Percentiles rank a stretch among this genome's conserved stretches.
Conservation (phyloP, 2,797 vertebrate species). For the Acanthurus lineatus region DNA sequence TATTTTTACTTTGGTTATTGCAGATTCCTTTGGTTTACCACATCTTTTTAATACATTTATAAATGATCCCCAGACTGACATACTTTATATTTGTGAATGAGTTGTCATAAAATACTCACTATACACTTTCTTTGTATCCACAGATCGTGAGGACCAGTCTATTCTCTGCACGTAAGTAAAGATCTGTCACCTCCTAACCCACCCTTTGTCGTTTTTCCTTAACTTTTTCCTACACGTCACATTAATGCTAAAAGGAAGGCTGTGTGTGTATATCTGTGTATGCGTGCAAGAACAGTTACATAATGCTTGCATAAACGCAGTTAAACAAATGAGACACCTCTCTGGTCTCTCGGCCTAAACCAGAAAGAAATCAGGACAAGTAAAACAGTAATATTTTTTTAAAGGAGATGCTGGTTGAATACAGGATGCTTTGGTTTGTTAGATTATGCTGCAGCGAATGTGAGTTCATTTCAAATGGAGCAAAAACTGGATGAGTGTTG, state of each 20-base stretch:
- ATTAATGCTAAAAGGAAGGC: slow-evolving; percentile 9
- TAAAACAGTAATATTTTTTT: neutral
- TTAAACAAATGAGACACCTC: slow-evolving; percentile 32
- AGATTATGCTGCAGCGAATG: slow-evolving; percentile 7
- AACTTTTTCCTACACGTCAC: slow-evolving; percentile 15
- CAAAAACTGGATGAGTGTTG: slow-evolving; percentile 26
- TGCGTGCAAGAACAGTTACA: slow-evolving; percentile 55
- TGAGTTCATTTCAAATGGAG: slow-evolving; percentile 34
- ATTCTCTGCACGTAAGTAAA: slow-evolving; percentile 97
- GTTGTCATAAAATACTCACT: slow-evolving; percentile 7
- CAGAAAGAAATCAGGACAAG: slow-evolving; percentile 18
- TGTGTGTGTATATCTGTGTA: slow-evolving; percentile 3
- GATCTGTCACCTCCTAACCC: slow-evolving; percentile 9
- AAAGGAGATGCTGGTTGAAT: neutral
- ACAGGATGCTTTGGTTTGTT: slow-evolving; percentile 10
- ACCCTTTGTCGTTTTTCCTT: slow-evolving; percentile 1
- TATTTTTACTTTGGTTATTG: slow-evolving; percentile 10
- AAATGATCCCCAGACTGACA: neutral
- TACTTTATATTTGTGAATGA: slow-evolving; percentile 20
- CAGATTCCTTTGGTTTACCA: slow-evolving; percentile 11
- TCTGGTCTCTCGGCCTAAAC: slow-evolving; percentile 19
- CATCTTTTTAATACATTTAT: neutral
- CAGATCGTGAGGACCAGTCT: slow-evolving; percentile 97
- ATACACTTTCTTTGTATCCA: slow-evolving; percentile 63
- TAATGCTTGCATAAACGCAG: slow-evolving; percentile 63